Base-by-base conservation (phyloP, 2,888 invertebrate genomes). In the Malthinus seriepunctatus region DNA sequence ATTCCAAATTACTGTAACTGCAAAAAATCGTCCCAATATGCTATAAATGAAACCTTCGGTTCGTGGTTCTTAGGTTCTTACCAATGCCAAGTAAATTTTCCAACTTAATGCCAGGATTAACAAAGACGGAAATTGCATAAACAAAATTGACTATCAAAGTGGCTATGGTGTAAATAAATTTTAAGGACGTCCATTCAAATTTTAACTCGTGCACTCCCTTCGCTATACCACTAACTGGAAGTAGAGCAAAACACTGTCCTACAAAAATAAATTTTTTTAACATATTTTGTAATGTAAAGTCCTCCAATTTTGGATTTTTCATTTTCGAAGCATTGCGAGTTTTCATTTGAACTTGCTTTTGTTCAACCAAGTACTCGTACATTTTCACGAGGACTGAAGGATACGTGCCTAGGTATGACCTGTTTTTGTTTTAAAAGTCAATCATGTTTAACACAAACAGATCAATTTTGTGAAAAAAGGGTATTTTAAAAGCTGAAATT, bases 1-100 rank as follows among this genome's bases (percentile, higher is more conserved):
- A 42, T 56, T 52, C 63, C 63, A 63, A 10, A 59, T 6, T 31
- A 62, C 32, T 1, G 31, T 34, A 31, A 53, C 63, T 63, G 46
- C 11, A 56, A 37, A 7, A 32, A 12, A 9, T n/a, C 9, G 11
- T 14, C 15, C 11, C 15, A 8, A 3, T 2, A 35, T 9, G 4
- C 10, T 37, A 11, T 8, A 37, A 37, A 23, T 5, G 23, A 5
- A n/a, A n/a, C n/a, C 23, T 23, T 32, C 31, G n/a, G n/a, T n/a
- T n/a, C n/a, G n/a, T n/a, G n/a, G 8, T 0, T 44, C 15, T 10
- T 7, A 44, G 44, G 7, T 32, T n/a, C n/a, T 33, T 35, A 59
- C 59, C 50, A 9, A 47, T 53, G 39, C 59, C 50, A n/a, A 54
- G 34, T 45, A 59, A 54, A 2, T 53, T 38, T 32, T 53, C 38